These are phyloP conservation scores for Pelmatolapia mariae DNA, from an alignment of 2,113 vertebrate genomes.

Conservation along the genomic window DNA sequence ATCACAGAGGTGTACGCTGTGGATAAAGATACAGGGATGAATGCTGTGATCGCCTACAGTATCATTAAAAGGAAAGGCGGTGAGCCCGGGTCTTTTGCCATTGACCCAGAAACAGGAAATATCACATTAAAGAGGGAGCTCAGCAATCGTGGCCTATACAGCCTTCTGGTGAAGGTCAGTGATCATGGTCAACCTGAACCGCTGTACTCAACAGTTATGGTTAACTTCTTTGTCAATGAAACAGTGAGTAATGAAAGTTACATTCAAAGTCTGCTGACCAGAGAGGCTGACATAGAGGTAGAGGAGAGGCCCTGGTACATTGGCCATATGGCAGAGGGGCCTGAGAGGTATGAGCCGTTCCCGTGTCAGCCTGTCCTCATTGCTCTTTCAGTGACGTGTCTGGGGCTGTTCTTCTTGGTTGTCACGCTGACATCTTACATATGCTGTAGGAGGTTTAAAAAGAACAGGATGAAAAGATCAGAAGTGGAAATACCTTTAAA, in stretches of 20 bases:
- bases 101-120: slow-evolving; percentile 93
- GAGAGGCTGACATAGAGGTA: slow-evolving; percentile 84
- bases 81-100: slow-evolving; percentile 88
- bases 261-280: slow-evolving; percentile 87
- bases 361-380: slow-evolving; percentile 85
- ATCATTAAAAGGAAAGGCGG: slow-evolving; percentile 93
- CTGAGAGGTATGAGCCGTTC: slow-evolving; percentile 74
- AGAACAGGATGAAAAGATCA: slow-evolving; percentile 75
- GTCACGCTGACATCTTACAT: slow-evolving; percentile 86
- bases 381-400: slow-evolving; percentile 81
- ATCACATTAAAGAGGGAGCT: slow-evolving; percentile 92
- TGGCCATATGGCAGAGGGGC: slow-evolving; percentile 80
- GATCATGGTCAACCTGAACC: slow-evolving; percentile 96
- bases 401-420: slow-evolving; percentile 82
- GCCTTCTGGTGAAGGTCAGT: slow-evolving; percentile 93
- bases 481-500: slow-evolving; percentile 91
- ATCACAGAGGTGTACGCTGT: slow-evolving; percentile 97
- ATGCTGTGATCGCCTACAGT: slow-evolving; percentile 96
- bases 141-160: slow-evolving; percentile 89
- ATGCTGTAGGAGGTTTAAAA: slow-evolving; percentile 82
- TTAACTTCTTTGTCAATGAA: slow-evolving; percentile 97
- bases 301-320: slow-evolving; percentile 82
- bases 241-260: slow-evolving; percentile 96
- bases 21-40: slow-evolving; percentile 97
- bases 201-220: slow-evolving; percentile 89